Conservation (phyloP, 1,140 invertebrate species). For the Drosophila biarmipes region DNA sequence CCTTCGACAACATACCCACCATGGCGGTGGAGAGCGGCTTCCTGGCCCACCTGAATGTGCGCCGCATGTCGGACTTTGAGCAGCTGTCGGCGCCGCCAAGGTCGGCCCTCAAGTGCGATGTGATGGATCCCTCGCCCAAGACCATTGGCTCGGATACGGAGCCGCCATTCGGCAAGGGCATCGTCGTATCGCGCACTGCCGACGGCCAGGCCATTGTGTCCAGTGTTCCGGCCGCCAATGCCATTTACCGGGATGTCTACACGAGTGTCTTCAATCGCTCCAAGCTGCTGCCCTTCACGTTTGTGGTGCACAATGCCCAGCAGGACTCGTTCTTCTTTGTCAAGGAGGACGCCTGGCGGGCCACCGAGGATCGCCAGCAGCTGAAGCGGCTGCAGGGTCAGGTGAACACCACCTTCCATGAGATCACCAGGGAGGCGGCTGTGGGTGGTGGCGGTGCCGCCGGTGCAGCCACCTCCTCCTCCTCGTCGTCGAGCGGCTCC, state of each 20-base stretch:
- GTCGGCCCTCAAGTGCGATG: conserved; percentile 90
- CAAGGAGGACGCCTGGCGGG: conserved; percentile 95
- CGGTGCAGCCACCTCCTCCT: conserved; percentile 3
- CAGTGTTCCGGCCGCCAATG: conserved; percentile 93
- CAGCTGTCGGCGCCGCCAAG: conserved; percentile 90
- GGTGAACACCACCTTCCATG: conserved; percentile 97
- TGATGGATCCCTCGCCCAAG: conserved; percentile 89
- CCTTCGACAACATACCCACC: conserved; percentile 85
- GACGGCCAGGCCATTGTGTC: conserved; percentile 93
- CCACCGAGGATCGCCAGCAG: conserved; percentile 94
- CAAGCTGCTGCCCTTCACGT: conserved; percentile 93
- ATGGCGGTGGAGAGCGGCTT: conserved; percentile 92
- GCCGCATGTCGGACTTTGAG: conserved; percentile 90
- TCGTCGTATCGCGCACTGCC: conserved; percentile 92
- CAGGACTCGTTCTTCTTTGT: conserved; percentile 98
- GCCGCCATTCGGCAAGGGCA: conserved; percentile 95
- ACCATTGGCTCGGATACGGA: conserved; percentile 91
- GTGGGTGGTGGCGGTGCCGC: conserved; percentile 3
- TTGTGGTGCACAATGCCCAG: conserved; percentile 93
- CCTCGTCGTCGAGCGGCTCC: conserved; percentile 9
- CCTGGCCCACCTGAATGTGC: conserved; percentile 90
- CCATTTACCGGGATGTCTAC: conserved; percentile 95
- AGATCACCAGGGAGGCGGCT: conserved; percentile 88
- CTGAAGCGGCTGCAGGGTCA: conserved; percentile 94
- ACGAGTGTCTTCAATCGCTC: conserved; percentile 97